phyloP scores from a whole-genome alignment of 1,140 invertebrate species.

The Apis florea region DNA sequence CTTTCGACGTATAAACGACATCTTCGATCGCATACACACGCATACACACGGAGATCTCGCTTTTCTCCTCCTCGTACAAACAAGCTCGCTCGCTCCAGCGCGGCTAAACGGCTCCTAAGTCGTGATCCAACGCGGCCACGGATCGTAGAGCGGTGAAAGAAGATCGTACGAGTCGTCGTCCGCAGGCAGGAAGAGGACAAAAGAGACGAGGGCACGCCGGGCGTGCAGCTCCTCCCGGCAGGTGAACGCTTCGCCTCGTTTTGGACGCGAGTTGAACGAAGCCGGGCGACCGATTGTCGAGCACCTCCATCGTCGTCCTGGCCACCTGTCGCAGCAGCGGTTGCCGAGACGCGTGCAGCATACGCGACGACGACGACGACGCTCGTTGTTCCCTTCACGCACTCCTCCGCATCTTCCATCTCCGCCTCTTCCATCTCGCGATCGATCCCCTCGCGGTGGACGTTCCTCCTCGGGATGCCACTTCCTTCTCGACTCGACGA shows the following conservation, averaged over 20 bases:
- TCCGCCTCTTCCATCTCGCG: not conserved
- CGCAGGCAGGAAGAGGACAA: slow-evolving; percentile 30
- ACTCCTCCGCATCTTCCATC: not conserved
- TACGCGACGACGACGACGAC: not conserved
- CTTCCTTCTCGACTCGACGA: slow-evolving; percentile 55
- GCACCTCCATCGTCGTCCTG: slow-evolving; percentile 12
- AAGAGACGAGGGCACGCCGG: slow-evolving; percentile 40
- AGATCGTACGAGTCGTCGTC: slow-evolving; percentile 16
- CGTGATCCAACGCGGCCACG: slow-evolving; percentile 17
- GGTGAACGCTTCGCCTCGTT: slow-evolving; percentile 28
- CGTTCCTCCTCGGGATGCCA: slow-evolving; percentile 32
- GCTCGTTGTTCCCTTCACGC: not conserved
- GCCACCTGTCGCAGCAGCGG: slow-evolving; percentile 7
- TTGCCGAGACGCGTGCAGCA: not conserved
- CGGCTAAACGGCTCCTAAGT: not conserved
- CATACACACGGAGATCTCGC: not conserved
- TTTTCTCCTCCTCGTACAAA: not conserved
- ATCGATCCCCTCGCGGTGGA: not conserved
- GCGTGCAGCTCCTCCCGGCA: slow-evolving; percentile 31
- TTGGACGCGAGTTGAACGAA: slow-evolving; percentile 17
- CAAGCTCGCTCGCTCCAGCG: not conserved
- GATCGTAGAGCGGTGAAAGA: slow-evolving; percentile 9
- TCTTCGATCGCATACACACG: not conserved
- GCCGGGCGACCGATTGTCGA: slow-evolving; percentile 17
- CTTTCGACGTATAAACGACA: too few relatives aligned